Percentiles rank a stretch among this genome's conserved stretches.
These are phyloP conservation scores for Cyprinodon variegatus DNA, from an alignment of 2,113 vertebrate species.

Conservation along the genomic window DNA sequence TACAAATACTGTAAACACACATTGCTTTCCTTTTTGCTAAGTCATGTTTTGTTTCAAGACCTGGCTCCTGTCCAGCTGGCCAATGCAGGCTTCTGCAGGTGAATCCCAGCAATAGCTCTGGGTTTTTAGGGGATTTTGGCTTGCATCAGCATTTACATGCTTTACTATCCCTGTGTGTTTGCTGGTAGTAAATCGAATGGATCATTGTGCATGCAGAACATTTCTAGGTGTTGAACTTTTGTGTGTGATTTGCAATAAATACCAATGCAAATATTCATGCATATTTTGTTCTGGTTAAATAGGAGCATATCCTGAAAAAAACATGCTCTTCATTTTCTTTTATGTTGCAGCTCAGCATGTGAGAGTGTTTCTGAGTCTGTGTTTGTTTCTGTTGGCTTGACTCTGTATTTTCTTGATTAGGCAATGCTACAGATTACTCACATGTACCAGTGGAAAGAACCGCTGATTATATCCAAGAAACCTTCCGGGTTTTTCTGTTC, in stretches of 20 bases:
- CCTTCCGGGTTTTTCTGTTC: neutral
- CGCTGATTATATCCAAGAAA: neutral
- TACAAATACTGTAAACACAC: neutral
- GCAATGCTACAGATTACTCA: slow-evolving; percentile 18
- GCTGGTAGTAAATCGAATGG: slow-evolving; percentile 2
- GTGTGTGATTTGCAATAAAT: neutral
- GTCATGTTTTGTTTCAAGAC: neutral
- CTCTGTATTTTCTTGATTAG: slow-evolving; percentile 6
- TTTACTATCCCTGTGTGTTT: slow-evolving; percentile 8
- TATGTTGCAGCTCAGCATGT: slow-evolving; percentile 12
- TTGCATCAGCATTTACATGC: slow-evolving; percentile 30
- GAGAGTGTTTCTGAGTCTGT: neutral
- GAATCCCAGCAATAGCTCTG: slow-evolving; percentile 30
- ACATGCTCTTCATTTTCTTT: neutral
- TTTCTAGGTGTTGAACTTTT: neutral
- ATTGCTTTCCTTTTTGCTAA: slow-evolving; percentile 1
- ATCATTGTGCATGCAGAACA: slow-evolving; percentile 5
- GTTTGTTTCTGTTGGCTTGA: neutral
- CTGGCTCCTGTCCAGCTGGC: slow-evolving; percentile 20
- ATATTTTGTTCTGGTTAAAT: neutral
- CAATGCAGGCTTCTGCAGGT: slow-evolving; percentile 51
- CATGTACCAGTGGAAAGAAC: slow-evolving; percentile 18
- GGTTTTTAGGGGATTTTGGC: slow-evolving; percentile 16
- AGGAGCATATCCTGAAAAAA: neutral
- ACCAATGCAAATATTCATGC: neutral